phyloP scores from a whole-genome alignment of 2,113 vertebrate genomes.

The Dunckerocampus dactyliophorus region DNA sequence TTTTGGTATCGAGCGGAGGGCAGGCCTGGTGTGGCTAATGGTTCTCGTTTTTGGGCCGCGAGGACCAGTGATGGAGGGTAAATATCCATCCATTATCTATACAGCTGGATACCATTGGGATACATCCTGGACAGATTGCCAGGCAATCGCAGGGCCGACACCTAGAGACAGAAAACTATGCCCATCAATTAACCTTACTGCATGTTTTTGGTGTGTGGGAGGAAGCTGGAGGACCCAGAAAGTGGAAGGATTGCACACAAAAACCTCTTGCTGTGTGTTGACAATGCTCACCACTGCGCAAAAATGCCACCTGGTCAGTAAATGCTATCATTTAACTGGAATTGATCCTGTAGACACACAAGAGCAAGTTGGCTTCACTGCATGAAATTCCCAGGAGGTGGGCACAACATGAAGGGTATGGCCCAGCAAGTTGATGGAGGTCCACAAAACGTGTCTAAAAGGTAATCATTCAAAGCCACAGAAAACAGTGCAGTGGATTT shows the following conservation, averaged over 20 bases:
- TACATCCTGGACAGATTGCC: conserved; percentile 5
- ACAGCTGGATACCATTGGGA: conserved; percentile 8
- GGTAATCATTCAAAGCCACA: background rate
- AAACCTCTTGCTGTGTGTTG: conserved; percentile 1
- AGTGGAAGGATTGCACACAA: background rate
- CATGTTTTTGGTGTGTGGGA: background rate
- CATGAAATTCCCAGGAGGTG: conserved; percentile 3
- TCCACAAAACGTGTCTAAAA: conserved; percentile 1
- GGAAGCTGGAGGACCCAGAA: conserved; percentile 1
- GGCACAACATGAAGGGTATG: background rate
- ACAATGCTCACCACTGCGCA: conserved; percentile 3
- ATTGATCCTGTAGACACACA: background rate
- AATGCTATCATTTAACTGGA: conserved; percentile 7
- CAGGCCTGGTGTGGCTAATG: background rate
- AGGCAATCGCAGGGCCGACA: conserved; percentile 4
- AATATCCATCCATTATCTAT: conserved; percentile 7
- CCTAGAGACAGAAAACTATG: conserved; percentile 3
- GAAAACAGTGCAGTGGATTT: background rate
- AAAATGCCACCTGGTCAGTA: conserved; percentile 1
- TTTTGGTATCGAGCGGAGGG: background rate
- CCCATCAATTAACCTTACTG: conserved; percentile 3
- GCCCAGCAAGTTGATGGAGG: background rate
- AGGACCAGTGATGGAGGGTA: background rate
- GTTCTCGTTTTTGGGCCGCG: background rate
- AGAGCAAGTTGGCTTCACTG: conserved; percentile 4